phyloP scores from a whole-genome alignment of 37 sponge, comb jelly and placozoan species.

The Crambe crambe region DNA sequence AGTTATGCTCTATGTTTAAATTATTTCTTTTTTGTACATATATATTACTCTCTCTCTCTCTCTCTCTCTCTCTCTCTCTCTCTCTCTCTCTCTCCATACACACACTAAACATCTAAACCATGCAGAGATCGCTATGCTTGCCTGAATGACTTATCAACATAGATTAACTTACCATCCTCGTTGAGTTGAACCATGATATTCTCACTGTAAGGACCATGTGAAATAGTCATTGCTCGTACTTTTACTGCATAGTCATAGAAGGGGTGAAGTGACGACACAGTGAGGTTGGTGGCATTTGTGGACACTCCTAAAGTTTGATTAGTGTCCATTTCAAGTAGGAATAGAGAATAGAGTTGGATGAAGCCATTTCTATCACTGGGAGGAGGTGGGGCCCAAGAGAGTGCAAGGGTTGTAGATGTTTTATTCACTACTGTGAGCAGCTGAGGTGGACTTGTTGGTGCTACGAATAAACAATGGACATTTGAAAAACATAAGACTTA shows the following conservation, averaged over 20 bases:
- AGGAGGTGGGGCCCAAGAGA: slow-evolving; percentile 5
- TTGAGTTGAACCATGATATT: background rate
- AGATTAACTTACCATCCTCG: slow-evolving; percentile 19
- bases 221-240: slow-evolving; percentile 7
- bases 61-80: too few species aligned
- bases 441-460: background rate
- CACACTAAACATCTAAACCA: too few species aligned
- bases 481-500: too few species aligned
- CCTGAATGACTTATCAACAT: background rate
- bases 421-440: background rate
- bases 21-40: background rate
- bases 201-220: background rate
- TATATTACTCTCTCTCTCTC: too few species aligned
- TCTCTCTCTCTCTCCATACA: too few species aligned
- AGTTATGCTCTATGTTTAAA: background rate
- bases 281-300: background rate
- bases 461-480: background rate
- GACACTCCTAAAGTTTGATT: background rate
- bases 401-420: background rate
- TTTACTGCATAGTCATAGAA: slow-evolving; percentile 11
- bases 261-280: slow-evolving; percentile 15
- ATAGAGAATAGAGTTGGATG: background rate
- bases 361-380: background rate
- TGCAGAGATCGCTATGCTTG: background rate
- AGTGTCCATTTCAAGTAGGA: slow-evolving; percentile 4